Evolutionary conservation across 2,113 vertebrate genomes (phyloP).

Genomic region (Hystrix cristata): DNA sequence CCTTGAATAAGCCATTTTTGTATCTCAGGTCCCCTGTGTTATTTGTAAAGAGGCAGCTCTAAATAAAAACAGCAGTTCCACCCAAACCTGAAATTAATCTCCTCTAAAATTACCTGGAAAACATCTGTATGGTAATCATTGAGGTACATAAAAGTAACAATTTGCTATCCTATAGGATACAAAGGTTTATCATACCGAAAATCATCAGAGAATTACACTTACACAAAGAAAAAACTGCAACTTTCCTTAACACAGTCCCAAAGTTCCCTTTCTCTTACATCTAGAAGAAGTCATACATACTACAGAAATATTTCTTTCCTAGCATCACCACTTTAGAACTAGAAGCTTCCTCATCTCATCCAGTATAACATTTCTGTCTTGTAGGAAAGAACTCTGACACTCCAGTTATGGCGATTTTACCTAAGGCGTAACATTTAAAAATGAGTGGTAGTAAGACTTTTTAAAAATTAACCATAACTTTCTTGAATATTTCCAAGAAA

Average conservation of each 20-base stretch:
- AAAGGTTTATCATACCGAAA: neutral
- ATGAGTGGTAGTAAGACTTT: neutral
- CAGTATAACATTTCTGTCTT: neutral
- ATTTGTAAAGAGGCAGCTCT: neutral
- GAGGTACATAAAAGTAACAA: neutral
- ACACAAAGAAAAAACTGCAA: neutral
- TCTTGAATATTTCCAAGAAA: neutral
- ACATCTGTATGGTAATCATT: neutral
- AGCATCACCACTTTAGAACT: neutral
- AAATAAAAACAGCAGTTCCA: neutral
- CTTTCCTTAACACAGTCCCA: neutral
- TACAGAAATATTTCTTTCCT: neutral
- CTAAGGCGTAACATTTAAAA: neutral
- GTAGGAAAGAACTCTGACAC: neutral
- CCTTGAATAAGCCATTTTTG: neutral
- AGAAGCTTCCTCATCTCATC: neutral
- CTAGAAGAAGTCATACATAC: conserved; percentile 17
- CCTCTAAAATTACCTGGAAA: neutral
- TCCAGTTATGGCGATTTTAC: neutral
- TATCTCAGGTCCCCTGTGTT: neutral
- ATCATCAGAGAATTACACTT: neutral
- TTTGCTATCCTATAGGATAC: neutral
- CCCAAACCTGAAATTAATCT: neutral
- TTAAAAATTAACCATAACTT: neutral
- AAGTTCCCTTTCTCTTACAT: conserved; percentile 32